Base-by-base conservation (phyloP, 2,797 vertebrate genomes). In the Garrulus glandarius region DNA sequence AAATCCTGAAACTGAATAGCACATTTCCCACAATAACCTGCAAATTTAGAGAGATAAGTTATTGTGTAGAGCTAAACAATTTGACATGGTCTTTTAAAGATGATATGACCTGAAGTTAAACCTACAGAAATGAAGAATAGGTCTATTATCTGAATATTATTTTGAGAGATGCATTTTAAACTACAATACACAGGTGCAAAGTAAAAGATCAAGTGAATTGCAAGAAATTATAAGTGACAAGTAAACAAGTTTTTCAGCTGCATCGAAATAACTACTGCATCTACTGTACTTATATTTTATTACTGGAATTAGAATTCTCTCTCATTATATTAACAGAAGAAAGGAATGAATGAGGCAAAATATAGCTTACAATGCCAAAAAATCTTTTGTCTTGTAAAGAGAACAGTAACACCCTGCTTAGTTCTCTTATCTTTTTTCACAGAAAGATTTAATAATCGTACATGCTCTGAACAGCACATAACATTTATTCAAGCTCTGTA, bases 61-160 rank as follows among this genome's bases (percentile, higher is more conserved):
- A 91, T 93, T 91, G 84, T 84, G 80, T 29, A 63, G 76, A 93
- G 69, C 81, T 91, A 86, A 96, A 95, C 81, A 93, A 95, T 80
- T 77, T 92, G 89, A 89, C 87, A 80, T 53, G 82, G 86, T 77
- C 65, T 92, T 96, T 96, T 91, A 95, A 87, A 96, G 77, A 63
- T 0, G 0, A 32, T 64, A 68, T 87, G 91, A 86, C 84, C 93
- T 52, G 83, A 94, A 94, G 84, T 74, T 92, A 95, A 96, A 92
- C 47, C 44, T 52, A 72, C 37, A 91, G 84, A 92, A 95, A 84
- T 87, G 74, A 95, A 92, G 84, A 92, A 90, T 57, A 78, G 55
- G 26, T 71, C 86, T 88, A 94, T 94, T 96, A 87, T 76, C 44
- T 60, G 84, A 94, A 76, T 43, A 76, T 89, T 95, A 95, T 92